These are phyloP conservation scores for Dicrostonyx torquatus DNA, from an alignment of 2,797 vertebrate species.

Conservation along the genomic window DNA sequence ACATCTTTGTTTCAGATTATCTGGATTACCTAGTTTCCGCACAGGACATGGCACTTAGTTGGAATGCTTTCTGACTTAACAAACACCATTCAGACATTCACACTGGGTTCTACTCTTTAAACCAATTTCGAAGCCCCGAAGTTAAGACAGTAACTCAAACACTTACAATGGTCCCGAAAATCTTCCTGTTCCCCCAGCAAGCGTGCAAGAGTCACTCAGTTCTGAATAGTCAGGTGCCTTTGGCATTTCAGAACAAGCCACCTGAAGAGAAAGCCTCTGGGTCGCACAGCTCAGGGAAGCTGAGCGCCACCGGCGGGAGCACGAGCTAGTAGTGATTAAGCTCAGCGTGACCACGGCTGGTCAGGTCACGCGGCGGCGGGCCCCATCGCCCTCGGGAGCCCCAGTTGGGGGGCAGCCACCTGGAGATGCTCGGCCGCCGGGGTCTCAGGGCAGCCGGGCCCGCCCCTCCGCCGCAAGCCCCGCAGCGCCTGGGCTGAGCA, in stretches of 20 bases:
- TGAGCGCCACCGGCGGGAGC: conserved; percentile 46
- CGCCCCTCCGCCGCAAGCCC: conserved; percentile 65
- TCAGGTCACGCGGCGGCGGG: conserved; percentile 71
- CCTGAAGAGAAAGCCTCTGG: conserved; percentile 62
- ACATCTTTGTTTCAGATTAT: neutral
- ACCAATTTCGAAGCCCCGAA: neutral
- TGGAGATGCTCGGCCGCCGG: neutral
- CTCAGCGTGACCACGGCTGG: conserved; percentile 57
- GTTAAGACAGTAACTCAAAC: conserved; percentile 66
- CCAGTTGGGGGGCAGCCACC: neutral
- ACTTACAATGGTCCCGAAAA: conserved; percentile 81
- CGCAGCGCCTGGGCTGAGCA: neutral
- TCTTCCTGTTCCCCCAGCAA: conserved; percentile 78
- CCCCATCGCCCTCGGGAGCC: neutral
- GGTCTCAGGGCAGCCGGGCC: conserved; percentile 48
- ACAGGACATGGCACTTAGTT: conserved; percentile 17
- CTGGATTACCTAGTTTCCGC: conserved; percentile 7
- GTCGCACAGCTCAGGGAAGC: conserved; percentile 27
- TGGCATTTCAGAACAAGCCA: conserved; percentile 76
- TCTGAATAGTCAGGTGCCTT: conserved; percentile 76
- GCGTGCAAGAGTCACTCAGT: conserved; percentile 73
- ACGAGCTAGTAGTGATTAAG: conserved; percentile 58
- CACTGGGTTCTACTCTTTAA: conserved; percentile 17
- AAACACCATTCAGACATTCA: neutral
- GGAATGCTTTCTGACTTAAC: neutral